Base-by-base conservation (phyloP, 2,797 vertebrate genomes). In the Sebastes cheni region DNA sequence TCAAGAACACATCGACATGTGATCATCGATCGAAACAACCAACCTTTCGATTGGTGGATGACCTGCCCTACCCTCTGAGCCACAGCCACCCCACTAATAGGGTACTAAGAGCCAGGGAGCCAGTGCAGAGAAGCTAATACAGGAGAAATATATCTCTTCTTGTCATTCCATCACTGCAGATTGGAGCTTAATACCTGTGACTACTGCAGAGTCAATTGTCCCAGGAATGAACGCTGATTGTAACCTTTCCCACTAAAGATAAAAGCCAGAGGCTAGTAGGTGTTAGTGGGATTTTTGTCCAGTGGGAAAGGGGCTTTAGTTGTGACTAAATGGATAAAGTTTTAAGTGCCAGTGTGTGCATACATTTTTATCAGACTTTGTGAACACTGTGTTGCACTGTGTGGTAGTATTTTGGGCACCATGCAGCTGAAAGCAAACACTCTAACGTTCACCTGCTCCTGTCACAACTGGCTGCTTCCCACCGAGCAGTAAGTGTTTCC, bases 381-480 rank as follows among this genome's bases (percentile, higher is more conserved):
- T 65, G n/a, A 14, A n/a, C 22, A 18, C 42, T 46, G 42, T 42
- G 14, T 42, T 42, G 14, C 14, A 18, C 16, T 46, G 36, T 74
- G 22, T 67, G 30, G 30, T 59, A 27, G 20, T 60, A 74, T 79
- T 72, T 54, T 54, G 9, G n/a, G 36, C 29, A 56, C 39, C 23
- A 58, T 14, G 23, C 13, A 23, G 29, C 42, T 2, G 8, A 87
- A 75, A 71, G 78, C 80, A 90, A 88, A 88, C 61, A 29, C 22
- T 2, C 11, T 79, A 60, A 81, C 79, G 64, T 77, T 89, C 70
- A 82, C 73, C 77, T 74, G 50, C 22, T 88, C 61, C 72, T 79
- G 86, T 85, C 66, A 86, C 90, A 92, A 87, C 89, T 90, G 89
- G 74, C 13, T 67, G 8, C 18, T 93, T 94, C 91, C 84, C 90